These are phyloP conservation scores for Pseudomyrmex dendroicus DNA, from an alignment of 1,140 invertebrate species.

Conservation along the genomic window DNA sequence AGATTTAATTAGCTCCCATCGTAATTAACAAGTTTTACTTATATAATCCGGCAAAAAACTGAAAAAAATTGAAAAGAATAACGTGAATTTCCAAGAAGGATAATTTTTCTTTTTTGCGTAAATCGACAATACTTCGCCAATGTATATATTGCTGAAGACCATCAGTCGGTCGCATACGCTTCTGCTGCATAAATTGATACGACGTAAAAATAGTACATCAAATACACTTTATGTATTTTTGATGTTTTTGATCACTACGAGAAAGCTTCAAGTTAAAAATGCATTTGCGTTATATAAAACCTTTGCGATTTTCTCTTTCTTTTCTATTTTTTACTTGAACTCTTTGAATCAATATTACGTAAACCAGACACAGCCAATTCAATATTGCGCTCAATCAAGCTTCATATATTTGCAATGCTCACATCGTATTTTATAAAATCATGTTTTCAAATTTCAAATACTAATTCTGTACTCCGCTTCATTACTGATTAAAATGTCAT, in stretches of 20 bases:
- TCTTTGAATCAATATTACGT: conserved; percentile 33
- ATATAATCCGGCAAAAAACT: neutral
- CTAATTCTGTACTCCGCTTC: neutral
- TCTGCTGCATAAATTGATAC: conserved; percentile 26
- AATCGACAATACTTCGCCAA: neutral
- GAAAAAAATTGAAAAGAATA: neutral
- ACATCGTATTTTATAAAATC: neutral
- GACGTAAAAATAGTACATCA: conserved; percentile 39
- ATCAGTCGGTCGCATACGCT: conserved; percentile 26
- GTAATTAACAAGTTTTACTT: neutral
- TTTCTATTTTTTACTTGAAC: neutral
- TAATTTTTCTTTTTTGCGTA: conserved; percentile 2
- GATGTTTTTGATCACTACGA: neutral
- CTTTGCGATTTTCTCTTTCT: neutral
- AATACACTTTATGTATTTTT: conserved; percentile 28
- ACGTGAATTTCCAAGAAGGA: neutral
- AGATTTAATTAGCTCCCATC: conserved; percentile 26
- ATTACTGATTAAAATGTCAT: no score
- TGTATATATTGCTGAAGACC: conserved; percentile 1
- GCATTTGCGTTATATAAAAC: conserved; percentile 2
- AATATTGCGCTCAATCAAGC: conserved; percentile 16
- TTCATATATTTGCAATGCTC: conserved; percentile 22
- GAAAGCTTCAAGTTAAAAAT: conserved; percentile 25
- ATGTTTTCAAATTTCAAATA: neutral
- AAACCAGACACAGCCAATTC: conserved; percentile 3